These are phyloP conservation scores for Calephelis perditalis DNA, from an alignment of 2,888 invertebrate species.

Conservation along the genomic window DNA sequence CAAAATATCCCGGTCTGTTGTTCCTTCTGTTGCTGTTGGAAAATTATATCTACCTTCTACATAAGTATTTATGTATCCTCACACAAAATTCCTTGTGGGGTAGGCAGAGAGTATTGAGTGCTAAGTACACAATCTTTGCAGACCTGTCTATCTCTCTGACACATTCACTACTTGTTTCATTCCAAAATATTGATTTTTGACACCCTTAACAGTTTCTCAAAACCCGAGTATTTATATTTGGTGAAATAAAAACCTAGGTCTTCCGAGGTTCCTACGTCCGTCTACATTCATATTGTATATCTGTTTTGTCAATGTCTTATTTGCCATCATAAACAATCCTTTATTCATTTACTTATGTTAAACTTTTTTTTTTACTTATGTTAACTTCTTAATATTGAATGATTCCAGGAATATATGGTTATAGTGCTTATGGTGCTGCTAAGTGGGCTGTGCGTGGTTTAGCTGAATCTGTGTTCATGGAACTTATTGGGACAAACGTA, in stretches of 20 bases:
- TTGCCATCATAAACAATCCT: neutral
- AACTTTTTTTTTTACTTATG: neutral
- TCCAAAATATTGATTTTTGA: too few relatives aligned
- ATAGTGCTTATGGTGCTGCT: slow-evolving; percentile 92
- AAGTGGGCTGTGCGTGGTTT: slow-evolving; percentile 97
- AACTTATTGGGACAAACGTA: slow-evolving; percentile 89
- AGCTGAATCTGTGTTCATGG: slow-evolving; percentile 97
- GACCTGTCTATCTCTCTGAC: too few relatives aligned
- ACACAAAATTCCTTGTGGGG: too few relatives aligned
- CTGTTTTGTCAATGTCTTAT: neutral
- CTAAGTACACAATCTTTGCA: too few relatives aligned
- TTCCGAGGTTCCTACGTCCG: too few relatives aligned
- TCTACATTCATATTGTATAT: neutral
- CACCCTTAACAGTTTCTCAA: neutral
- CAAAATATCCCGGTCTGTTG: too few relatives aligned
- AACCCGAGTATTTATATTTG: slow-evolving; percentile 1
- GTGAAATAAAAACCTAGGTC: neutral
- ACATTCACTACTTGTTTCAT: too few relatives aligned
- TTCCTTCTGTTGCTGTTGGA: too few relatives aligned
- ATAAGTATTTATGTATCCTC: too few relatives aligned
- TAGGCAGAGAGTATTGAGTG: too few relatives aligned
- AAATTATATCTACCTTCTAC: too few relatives aligned
- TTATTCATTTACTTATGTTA: neutral
- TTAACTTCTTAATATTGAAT: slow-evolving; percentile 10
- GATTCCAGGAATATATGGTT: slow-evolving; percentile 89